phyloP scores from a whole-genome alignment of 2,797 vertebrate genomes.

The Pagetopsis macropterus region DNA sequence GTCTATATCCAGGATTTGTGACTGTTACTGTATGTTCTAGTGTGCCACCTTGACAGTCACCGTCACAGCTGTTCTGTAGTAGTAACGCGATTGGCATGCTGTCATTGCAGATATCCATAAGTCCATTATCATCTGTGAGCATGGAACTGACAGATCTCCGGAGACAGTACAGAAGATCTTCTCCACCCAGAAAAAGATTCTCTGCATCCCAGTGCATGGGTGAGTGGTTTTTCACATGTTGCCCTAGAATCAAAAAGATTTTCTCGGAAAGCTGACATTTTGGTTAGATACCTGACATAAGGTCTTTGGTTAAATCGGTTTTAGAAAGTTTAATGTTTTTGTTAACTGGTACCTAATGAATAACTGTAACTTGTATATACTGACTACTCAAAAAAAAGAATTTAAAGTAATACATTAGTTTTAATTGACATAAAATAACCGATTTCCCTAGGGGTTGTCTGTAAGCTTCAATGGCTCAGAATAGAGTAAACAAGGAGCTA shows the following conservation, averaged over 20 bases:
- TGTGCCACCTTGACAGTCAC: not conserved
- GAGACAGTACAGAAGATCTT: slow-evolving; percentile 88
- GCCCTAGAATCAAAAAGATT: not conserved
- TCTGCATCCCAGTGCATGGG: slow-evolving; percentile 94
- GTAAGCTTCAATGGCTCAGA: no score
- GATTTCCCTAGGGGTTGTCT: no score
- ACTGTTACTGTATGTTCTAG: not conserved
- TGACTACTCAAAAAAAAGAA: no score
- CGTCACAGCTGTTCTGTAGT: not conserved
- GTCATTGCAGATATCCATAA: slow-evolving; percentile 89
- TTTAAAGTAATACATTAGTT: no score
- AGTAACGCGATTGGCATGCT: not conserved
- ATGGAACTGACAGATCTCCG: slow-evolving; percentile 89
- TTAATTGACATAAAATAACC: no score
- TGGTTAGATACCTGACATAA: no score
- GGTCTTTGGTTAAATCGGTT: no score
- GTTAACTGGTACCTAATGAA: no score
- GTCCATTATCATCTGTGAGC: slow-evolving; percentile 91
- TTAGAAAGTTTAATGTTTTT: no score
- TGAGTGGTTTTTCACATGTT: slow-evolving; percentile 59
- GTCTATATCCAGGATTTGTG: not conserved
- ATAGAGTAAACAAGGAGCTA: no score
- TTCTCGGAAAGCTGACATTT: not conserved
- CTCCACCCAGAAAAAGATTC: slow-evolving; percentile 92
- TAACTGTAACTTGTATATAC: no score